Base-by-base conservation (phyloP, 23 tunicate genomes). In the Ciona savignyi region DNA sequence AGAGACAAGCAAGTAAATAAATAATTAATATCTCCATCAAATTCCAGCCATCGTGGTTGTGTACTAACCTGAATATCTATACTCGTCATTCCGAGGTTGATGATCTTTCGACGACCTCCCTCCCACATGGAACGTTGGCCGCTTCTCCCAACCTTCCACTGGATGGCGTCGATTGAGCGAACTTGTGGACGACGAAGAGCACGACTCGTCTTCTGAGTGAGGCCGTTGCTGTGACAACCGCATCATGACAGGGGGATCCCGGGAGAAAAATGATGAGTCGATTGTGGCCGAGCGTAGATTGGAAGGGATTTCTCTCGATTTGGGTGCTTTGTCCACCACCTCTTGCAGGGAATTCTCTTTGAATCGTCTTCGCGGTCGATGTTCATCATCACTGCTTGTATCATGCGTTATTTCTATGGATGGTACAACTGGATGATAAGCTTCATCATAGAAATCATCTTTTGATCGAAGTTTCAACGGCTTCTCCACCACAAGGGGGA, bases 331-430 rank as follows among this genome's bases (percentile, higher is more conserved):
- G 9, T 42, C 15, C 56, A 15, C 56, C 15, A 15, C 56, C 15
- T 42, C 56, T 42, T 42, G 9, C n/a, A n/a, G n/a, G n/a, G n/a
- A n/a, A n/a, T n/a, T n/a, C 15, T 42, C 56, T 42, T 15, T 42
- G 15, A 42, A 42, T 9, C 56, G 56, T 15, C 56, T 42, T 15
- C 56, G 56, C 15, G 15, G 67, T 4, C 4, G 15, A 25, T 63
- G 25, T 11, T 84, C 82, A 2, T 84, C 89, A 6, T 77, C 89
- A 30, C 82, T 77, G 78, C 82, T 77, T 0, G 84, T 74, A 32
- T 79, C 80, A 29, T 79, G 85, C 4, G 92, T 85, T 32, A 85
- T 85, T 56, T 85, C 92, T 30, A 85, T 85, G 35, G 92, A 67
- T 1, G 92, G 92, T 27, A 85, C 84, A 23, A 72, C 68, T n/a